Base-by-base conservation (phyloP, 2,113 vertebrate species). In the Alligator sinensis region DNA sequence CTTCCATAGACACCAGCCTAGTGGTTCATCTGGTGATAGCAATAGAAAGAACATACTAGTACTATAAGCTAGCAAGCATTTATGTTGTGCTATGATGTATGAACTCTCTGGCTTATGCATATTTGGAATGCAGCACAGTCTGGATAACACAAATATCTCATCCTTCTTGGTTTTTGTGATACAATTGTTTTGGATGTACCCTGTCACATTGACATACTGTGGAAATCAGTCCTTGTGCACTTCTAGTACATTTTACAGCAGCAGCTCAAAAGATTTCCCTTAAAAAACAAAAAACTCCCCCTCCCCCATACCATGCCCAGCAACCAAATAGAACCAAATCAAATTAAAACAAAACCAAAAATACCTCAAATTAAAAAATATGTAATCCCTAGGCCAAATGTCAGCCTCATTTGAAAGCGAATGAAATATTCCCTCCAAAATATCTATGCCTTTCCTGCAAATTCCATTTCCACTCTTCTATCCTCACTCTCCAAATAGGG, bases 391-490 rank as follows among this genome's bases (percentile, higher is more conserved):
- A 38, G 5, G 75, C 47, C 47, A 47, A 47, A 47, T 47, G 47
- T 89, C 27, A 74, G 18, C n/a, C 10, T 80, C 9, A 22, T 60
- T 93, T 84, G 4, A 60, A 85, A 80, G 62, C 60, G 58, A 63
- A 25, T 90, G 30, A 91, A 93, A 82, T 86, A 75, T 70, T 88
- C 38, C 78, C 47, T 60, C 82, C 34, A 87, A 94, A 60, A 9
- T 4, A 62, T 34, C 3, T 2, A 5, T 76, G 72, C 87, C 27
- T 76, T 91, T 79, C 9, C 84, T 95, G 74, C 47, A 4, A 5
- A 79, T 96, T 84, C 28, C 75, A 55, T 6, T 93, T 93, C 80
- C 24, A 75, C 9, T 16, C 55, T 86, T 82, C 90, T 92, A 89
- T 84, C 81, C 84, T 88, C 34, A 55, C 58, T 89, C 75, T 91